Conservation (phyloP, 2,113 vertebrate species). For the Microtus oregoni region DNA sequence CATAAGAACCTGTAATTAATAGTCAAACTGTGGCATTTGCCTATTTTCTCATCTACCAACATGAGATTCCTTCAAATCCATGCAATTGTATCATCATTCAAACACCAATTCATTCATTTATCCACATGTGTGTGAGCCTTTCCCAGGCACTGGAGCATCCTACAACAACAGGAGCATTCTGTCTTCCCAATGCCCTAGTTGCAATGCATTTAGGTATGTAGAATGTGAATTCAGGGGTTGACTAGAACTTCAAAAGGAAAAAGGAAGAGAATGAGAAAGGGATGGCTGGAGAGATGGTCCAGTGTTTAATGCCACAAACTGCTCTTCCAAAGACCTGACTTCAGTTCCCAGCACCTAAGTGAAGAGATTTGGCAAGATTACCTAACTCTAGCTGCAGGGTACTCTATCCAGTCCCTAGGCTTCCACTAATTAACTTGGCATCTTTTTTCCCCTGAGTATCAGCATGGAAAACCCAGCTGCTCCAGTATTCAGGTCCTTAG, state of each 20-base stretch:
- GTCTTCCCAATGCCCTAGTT: background rate
- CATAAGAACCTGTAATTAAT: background rate
- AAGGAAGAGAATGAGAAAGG: background rate
- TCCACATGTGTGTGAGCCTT: background rate
- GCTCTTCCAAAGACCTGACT: background rate
- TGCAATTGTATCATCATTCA: too few species aligned
- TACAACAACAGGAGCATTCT: background rate
- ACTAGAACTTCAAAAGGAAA: background rate
- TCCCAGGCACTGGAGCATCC: background rate
- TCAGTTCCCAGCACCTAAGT: background rate
- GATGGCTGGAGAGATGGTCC: background rate
- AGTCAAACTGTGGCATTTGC: background rate
- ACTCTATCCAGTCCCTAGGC: background rate
- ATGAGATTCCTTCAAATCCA: background rate
- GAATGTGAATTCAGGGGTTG: background rate
- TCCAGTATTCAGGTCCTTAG: background rate
- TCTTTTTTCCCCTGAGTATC: background rate
- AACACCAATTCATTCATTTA: background rate
- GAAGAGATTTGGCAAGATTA: background rate
- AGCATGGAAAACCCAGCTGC: fast-evolving
- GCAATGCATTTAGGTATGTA: background rate
- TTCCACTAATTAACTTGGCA: background rate
- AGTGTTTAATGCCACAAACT: background rate
- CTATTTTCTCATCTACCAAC: background rate
- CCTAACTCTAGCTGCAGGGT: background rate